These are phyloP conservation scores for Tribolium freemani DNA, from an alignment of 2,888 invertebrate species.

Conservation along the genomic window DNA sequence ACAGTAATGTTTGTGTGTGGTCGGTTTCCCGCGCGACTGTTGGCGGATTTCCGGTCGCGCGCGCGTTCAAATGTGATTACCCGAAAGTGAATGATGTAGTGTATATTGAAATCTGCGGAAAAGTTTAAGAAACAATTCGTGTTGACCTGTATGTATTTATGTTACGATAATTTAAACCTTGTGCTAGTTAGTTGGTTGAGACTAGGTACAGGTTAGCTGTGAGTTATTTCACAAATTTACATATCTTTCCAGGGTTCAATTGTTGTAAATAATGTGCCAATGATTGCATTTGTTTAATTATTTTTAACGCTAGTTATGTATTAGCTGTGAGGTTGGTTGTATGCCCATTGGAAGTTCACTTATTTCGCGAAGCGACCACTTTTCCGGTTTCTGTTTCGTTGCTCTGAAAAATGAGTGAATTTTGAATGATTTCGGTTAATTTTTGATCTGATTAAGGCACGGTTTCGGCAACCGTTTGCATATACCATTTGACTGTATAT, in stretches of 20 bases:
- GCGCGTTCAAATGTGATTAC: slow-evolving; percentile 43
- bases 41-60: not conserved
- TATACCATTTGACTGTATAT: slow-evolving; percentile 66
- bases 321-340: slow-evolving; percentile 41
- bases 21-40: not conserved
- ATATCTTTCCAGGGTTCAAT: slow-evolving; percentile 70
- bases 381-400: slow-evolving; percentile 32
- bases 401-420: slow-evolving; percentile 25
- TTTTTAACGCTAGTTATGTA: slow-evolving; percentile 43
- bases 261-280: slow-evolving; percentile 69
- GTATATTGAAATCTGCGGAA: slow-evolving; percentile 33
- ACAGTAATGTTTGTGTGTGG: not conserved
- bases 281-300: slow-evolving; percentile 61
- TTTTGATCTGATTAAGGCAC: slow-evolving; percentile 59
- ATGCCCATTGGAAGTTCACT: slow-evolving; percentile 29
- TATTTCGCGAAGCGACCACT: slow-evolving; percentile 16
- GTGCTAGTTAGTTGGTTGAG: slow-evolving; percentile 40
- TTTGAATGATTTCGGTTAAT: slow-evolving; percentile 22
- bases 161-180: slow-evolving; percentile 52
- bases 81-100: slow-evolving; percentile 39
- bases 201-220: slow-evolving; percentile 60
- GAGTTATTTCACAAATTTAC: slow-evolving; percentile 64
- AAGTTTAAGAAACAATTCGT: slow-evolving; percentile 51
- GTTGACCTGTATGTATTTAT: slow-evolving; percentile 62
- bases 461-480: slow-evolving; percentile 61